Conservation (phyloP, 2,888 invertebrate genomes). For the Biston stratarius region DNA sequence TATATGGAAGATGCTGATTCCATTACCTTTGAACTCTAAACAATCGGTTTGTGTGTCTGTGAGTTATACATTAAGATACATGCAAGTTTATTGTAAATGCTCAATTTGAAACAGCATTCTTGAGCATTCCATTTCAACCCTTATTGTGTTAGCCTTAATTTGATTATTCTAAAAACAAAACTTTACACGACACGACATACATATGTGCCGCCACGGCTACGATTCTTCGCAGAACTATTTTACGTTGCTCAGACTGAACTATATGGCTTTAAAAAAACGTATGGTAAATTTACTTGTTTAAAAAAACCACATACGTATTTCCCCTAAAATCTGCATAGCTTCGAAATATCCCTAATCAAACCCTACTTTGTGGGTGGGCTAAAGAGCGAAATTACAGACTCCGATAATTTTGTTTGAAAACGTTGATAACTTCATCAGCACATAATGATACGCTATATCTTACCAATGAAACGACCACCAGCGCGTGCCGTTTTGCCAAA, state of each 20-base stretch:
- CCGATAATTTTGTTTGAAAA: conserved; percentile 73
- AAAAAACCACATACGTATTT: background rate
- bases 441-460: conserved; percentile 68
- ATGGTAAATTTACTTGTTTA: background rate
- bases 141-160: too few relatives aligned
- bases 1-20: background rate
- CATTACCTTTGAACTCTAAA: conserved; percentile 14
- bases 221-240: too few relatives aligned
- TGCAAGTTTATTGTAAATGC: conserved; percentile 20
- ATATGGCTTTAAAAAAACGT: too few relatives aligned
- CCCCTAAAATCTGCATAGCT: conserved; percentile 1
- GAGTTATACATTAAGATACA: conserved; percentile 25
- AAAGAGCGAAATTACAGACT: conserved; percentile 59
- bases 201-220: too few relatives aligned
- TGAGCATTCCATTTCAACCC: conserved; percentile 5
- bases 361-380: conserved; percentile 8
- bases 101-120: too few relatives aligned
- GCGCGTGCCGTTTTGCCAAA: conserved; percentile 56
- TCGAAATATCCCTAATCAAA: background rate
- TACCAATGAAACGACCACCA: conserved; percentile 57
- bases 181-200: too few relatives aligned
- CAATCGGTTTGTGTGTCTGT: conserved; percentile 12
- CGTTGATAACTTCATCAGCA: conserved; percentile 81
- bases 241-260: too few relatives aligned
- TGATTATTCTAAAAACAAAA: too few relatives aligned